phyloP scores from a whole-genome alignment of 2,113 vertebrate genomes.

The Herpailurus yagouaroundi region DNA sequence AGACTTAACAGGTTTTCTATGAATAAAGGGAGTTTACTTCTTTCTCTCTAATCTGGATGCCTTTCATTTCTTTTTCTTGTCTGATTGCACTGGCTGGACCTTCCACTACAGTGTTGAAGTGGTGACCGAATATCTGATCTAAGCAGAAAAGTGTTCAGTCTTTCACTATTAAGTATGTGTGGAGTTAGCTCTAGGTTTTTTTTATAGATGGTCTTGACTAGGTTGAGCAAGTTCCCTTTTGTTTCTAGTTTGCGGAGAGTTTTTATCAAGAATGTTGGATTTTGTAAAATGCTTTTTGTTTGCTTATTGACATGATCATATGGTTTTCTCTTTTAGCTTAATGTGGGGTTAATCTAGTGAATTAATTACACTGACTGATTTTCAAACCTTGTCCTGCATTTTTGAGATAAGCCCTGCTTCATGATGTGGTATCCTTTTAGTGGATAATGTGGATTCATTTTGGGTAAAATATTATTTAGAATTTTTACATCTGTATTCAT shows the following conservation, averaged over 20 bases:
- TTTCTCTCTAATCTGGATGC: background rate
- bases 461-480: background rate
- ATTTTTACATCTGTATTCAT: conserved; percentile 37
- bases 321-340: background rate
- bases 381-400: background rate
- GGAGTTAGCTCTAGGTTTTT: background rate
- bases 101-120: background rate
- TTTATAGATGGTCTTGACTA: background rate
- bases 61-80: background rate
- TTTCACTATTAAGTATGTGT: background rate
- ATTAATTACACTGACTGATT: background rate
- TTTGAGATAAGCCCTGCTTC: conserved; percentile 14
- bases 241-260: background rate
- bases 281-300: conserved; percentile 23
- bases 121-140: background rate
- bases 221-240: background rate
- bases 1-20: background rate
- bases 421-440: background rate
- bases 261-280: background rate
- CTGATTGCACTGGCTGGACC: background rate
- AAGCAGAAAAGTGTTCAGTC: background rate
- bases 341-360: background rate
- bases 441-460: background rate
- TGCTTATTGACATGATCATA: background rate
- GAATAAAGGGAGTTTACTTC: background rate